Percentiles rank a stretch among this genome's conserved stretches.
Evolutionary conservation across 2,113 vertebrate genomes (phyloP).

Genomic region (Gorsachius goisagi): DNA sequence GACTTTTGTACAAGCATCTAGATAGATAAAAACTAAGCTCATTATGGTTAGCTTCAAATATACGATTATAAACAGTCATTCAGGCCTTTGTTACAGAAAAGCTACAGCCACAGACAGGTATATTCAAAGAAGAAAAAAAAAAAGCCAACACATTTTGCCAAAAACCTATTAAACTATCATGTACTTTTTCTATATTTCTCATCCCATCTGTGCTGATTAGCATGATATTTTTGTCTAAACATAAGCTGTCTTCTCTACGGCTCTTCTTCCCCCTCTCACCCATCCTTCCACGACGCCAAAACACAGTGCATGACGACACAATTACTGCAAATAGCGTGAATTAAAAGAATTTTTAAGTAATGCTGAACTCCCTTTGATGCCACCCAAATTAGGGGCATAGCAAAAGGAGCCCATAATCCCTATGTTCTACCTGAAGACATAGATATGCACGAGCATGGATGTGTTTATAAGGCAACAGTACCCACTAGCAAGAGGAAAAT

Average conservation of each 20-base stretch:
- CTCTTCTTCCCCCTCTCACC: constrained; percentile 76
- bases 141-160: constrained; percentile 71
- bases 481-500: not conserved
- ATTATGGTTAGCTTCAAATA: constrained; percentile 32
- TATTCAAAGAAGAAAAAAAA: constrained; percentile 47
- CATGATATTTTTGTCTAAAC: constrained; percentile 86
- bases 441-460: rapidly evolving
- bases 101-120: constrained; percentile 66
- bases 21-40: constrained; percentile 46
- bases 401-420: not conserved
- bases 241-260: constrained; percentile 80
- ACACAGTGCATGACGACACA: constrained; percentile 24
- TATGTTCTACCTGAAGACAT: rapidly evolving
- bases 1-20: constrained; percentile 55
- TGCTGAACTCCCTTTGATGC: not conserved
- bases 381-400: not conserved
- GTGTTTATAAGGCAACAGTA: not conserved
- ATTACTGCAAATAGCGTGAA: not conserved
- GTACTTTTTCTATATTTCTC: constrained; percentile 81
- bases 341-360: not conserved
- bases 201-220: constrained; percentile 85
- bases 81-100: constrained; percentile 38
- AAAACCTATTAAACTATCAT: constrained; percentile 81
- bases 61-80: not conserved
- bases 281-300: constrained; percentile 71